phyloP scores from a whole-genome alignment of 2,888 invertebrate genomes.

The Euplexia lucipara region DNA sequence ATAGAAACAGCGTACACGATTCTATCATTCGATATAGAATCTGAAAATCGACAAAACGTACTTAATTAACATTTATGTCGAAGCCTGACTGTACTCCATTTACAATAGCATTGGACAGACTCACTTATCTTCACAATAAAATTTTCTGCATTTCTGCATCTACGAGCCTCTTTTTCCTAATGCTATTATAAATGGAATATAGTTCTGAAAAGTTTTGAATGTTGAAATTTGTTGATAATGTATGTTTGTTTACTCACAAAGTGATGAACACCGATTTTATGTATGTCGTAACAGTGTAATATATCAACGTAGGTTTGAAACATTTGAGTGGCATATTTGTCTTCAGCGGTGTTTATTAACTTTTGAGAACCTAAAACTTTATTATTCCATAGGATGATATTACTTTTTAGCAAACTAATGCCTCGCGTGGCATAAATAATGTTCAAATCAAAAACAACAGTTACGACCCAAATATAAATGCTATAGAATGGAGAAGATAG shows the following conservation, averaged over 20 bases:
- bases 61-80: neutral
- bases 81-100: no score
- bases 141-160: no score
- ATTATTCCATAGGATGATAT: slow-evolving; percentile 14
- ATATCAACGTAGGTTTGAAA: slow-evolving; percentile 30
- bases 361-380: neutral
- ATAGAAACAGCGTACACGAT: neutral
- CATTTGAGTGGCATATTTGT: neutral
- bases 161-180: no score
- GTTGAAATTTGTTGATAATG: neutral
- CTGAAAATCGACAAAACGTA: slow-evolving; percentile 5
- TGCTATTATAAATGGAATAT: no score
- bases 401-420: slow-evolving; percentile 11
- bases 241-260: slow-evolving; percentile 11
- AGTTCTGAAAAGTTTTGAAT: no score
- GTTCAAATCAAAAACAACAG: slow-evolving; percentile 22
- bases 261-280: slow-evolving; percentile 23
- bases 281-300: slow-evolving; percentile 34
- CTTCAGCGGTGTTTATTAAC: no score
- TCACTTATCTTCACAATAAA: no score
- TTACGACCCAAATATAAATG: neutral
- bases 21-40: slow-evolving; percentile 16
- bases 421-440: slow-evolving; percentile 13
- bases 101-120: no score
- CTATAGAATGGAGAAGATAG: neutral